These are phyloP conservation scores for Pogona vitticeps DNA, from an alignment of 2,113 vertebrate genomes.

Conservation along the genomic window DNA sequence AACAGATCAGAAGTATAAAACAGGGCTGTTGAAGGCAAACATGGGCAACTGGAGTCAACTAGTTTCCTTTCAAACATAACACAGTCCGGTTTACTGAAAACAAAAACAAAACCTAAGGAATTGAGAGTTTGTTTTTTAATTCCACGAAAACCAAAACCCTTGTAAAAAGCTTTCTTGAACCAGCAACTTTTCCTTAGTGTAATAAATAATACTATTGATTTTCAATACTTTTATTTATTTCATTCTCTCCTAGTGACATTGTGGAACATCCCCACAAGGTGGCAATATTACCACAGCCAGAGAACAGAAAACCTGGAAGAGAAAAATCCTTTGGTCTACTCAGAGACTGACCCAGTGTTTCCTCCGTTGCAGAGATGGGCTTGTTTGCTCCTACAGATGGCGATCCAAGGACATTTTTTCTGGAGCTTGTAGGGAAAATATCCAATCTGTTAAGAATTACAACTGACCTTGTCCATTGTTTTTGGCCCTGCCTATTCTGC, in stretches of 20 bases:
- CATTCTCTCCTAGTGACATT: background rate
- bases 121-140: background rate
- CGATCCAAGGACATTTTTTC: too few species aligned
- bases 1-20: background rate
- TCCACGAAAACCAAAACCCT: too few species aligned
- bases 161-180: background rate
- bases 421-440: too few species aligned
- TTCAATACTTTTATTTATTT: background rate
- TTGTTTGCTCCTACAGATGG: too few species aligned
- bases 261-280: conserved; percentile 2
- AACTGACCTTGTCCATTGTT: too few species aligned
- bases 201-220: background rate
- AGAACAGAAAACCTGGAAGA: background rate
- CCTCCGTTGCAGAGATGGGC: too few species aligned
- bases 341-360: too few species aligned
- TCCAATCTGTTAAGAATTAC: too few species aligned
- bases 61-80: background rate
- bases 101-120: background rate
- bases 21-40: background rate
- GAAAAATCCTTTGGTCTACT: too few species aligned
- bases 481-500: too few species aligned
- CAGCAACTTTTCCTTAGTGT: background rate
- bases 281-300: background rate
- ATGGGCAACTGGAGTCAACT: background rate
- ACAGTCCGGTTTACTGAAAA: background rate